Base-by-base conservation (phyloP, 2,888 invertebrate species). In the Caenorhabditis macrosperma region DNA sequence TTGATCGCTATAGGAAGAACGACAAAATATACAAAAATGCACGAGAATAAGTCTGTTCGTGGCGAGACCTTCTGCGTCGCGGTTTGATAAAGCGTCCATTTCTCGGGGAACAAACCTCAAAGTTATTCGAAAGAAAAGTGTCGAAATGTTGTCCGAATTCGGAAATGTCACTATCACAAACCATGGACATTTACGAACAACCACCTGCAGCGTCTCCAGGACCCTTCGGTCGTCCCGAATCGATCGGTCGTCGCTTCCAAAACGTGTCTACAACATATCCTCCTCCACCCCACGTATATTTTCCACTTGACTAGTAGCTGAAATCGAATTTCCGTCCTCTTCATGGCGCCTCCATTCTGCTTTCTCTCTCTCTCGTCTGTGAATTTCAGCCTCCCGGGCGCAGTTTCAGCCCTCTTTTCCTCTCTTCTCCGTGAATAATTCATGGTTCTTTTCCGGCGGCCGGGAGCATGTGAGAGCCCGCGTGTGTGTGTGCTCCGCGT, bases 281-380 rank as follows among this genome's bases (percentile, higher is more conserved):
- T 48, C 12, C 22, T 48, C 35, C 17, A 30, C 22, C 54, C 48
- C 30, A 28, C 44, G 17, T 33, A 41, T 52, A 44, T 72, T 57
- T 72, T 72, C 72, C 72, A 72, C 55, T 72, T 46, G 63, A 71
- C 71, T 71, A n/a, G n/a, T n/a, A 24, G 30, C 61, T 55, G 72
- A 72, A 72, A 63, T 72, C 72, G 72, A 72, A 72, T 72, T 72
- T 72, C 72, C 72, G 60, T 71, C 69, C 48, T 20, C 30, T 35
- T 55, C 63, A 24, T 55, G 30, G 46, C 28, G 33, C 2, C 26
- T 7, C 15, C 1, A n/a, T n/a, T n/a, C n/a, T n/a, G n/a, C 30
- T 61, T 41, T 22, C 22, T 24, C 24, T 44, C 33, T 41, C n/a
- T 28, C 24, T 66, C 30, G 26, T 22, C n/a, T n/a, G n/a, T n/a